A percentile compares a stretch with the other conserved stretches of the same genome.
These are phyloP conservation scores for Eudasyphora cyanicolor DNA, from an alignment of 2,888 invertebrate genomes.

Conservation along the genomic window DNA sequence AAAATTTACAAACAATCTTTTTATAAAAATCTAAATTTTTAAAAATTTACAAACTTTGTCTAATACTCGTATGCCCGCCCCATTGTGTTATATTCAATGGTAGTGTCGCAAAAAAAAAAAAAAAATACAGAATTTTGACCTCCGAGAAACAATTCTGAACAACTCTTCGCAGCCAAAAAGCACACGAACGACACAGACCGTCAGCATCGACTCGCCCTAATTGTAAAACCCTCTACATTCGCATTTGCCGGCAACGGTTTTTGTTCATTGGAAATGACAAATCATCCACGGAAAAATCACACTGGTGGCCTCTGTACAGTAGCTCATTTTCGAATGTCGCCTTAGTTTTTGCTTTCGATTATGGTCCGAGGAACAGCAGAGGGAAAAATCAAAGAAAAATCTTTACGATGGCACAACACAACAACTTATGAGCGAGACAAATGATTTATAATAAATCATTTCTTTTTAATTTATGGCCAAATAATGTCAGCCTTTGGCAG, in stretches of 20 bases:
- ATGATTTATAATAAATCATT: constrained; percentile 60
- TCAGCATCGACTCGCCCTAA: too few relatives aligned
- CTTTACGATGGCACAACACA: constrained; percentile 21
- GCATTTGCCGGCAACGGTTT: not conserved
- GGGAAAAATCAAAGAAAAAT: constrained; percentile 16
- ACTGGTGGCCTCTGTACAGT: constrained; percentile 50
- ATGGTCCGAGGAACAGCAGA: not conserved
- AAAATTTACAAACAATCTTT: too few relatives aligned
- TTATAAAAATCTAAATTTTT: too few relatives aligned
- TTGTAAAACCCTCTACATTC: not conserved
- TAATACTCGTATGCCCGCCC: too few relatives aligned
- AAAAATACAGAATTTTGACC: too few relatives aligned
- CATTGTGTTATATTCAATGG: too few relatives aligned
- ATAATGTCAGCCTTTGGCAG: constrained; percentile 28
- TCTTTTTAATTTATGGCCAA: constrained; percentile 55
- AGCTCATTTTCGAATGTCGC: constrained; percentile 47
- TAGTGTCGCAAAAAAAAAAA: too few relatives aligned
- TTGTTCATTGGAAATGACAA: constrained; percentile 40
- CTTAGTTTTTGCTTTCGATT: not conserved
- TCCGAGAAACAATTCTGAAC: too few relatives aligned
- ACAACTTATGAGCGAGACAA: too few relatives aligned
- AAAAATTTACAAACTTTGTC: too few relatives aligned
- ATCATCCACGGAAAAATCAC: constrained; percentile 9
- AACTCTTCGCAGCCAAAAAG: too few relatives aligned
- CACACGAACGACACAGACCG: too few relatives aligned